A percentile compares a stretch with the other conserved stretches of the same genome.
phyloP scores from a whole-genome alignment of 2,113 vertebrate genomes.

The Bolborhynchus lineola region DNA sequence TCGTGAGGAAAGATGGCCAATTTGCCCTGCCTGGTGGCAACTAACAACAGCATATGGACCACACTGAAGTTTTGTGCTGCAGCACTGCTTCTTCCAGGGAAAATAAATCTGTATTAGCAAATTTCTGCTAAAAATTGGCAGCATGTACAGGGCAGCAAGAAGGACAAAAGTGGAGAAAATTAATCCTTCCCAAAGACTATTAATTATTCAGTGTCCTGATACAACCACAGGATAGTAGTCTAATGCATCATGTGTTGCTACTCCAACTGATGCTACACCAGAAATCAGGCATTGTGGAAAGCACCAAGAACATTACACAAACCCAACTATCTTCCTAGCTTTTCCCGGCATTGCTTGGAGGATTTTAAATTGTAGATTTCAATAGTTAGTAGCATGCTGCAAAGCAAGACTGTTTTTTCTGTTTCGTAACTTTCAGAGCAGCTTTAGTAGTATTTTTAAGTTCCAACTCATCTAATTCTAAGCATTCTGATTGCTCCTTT shows the following conservation, averaged over 20 bases:
- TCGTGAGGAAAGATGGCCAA: not conserved
- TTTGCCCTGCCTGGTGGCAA: not conserved
- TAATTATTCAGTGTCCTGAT: not conserved
- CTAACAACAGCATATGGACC: not conserved
- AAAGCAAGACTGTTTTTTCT: not conserved
- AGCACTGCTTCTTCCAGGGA: not conserved
- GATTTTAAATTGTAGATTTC: not conserved
- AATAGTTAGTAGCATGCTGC: not conserved
- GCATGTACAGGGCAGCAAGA: not conserved
- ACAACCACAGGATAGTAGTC: not conserved
- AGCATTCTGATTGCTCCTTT: not conserved
- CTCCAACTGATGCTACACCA: not conserved
- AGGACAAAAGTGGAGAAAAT: not conserved
- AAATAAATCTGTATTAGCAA: not conserved
- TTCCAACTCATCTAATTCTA: not conserved
- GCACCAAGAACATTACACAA: not conserved
- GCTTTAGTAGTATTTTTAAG: not conserved
- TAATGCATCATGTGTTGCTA: not conserved
- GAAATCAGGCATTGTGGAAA: not conserved
- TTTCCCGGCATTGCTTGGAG: not conserved
- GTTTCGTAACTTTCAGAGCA: not conserved
- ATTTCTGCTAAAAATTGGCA: not conserved
- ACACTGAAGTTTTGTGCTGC: not conserved
- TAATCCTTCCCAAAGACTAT: not conserved
- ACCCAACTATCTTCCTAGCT: not conserved